A percentile compares a stretch with the other conserved stretches of the same genome.
These are phyloP conservation scores for Drosophila auraria DNA, from an alignment of 1,140 invertebrate species.

Conservation along the genomic window DNA sequence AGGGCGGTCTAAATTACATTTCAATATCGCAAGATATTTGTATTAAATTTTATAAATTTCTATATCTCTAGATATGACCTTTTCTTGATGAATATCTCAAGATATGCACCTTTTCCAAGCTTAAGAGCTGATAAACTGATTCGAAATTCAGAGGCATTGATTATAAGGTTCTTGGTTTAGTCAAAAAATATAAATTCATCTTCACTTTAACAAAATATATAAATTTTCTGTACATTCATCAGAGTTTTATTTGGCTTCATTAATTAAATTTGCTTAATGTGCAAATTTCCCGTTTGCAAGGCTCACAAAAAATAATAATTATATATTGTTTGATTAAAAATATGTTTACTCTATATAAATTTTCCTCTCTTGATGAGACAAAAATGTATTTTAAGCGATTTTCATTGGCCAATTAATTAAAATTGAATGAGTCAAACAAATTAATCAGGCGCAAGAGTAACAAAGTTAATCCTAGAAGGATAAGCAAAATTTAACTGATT, in stretches of 20 bases:
- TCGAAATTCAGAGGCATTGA: not conserved
- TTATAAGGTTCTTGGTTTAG: not conserved
- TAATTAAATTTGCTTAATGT: slow-evolving; percentile 1
- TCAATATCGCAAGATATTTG: not conserved
- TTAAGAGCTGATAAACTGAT: not conserved
- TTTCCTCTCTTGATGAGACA: not conserved
- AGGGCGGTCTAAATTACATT: not conserved
- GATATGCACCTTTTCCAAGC: not conserved
- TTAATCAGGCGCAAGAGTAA: slow-evolving; percentile 11
- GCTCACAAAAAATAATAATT: not conserved
- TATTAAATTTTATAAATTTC: not conserved
- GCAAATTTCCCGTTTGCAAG: not conserved
- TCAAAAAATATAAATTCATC: not conserved
- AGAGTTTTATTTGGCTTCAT: not conserved
- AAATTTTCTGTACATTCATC: not conserved
- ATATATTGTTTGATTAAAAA: slow-evolving; percentile 12
- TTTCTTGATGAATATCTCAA: not conserved
- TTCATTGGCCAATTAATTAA: slow-evolving; percentile 11
- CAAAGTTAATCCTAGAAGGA: slow-evolving; percentile 12
- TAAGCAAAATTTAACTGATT: not conserved
- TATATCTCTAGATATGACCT: no score
- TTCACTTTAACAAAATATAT: no score
- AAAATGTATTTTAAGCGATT: slow-evolving; percentile 14
- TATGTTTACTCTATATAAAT: slow-evolving; percentile 3
- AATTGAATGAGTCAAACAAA: slow-evolving; percentile 14